Evolutionary conservation across 1,140 invertebrate species (phyloP).

Genomic region (Pseudomyrmex sp.): DNA sequence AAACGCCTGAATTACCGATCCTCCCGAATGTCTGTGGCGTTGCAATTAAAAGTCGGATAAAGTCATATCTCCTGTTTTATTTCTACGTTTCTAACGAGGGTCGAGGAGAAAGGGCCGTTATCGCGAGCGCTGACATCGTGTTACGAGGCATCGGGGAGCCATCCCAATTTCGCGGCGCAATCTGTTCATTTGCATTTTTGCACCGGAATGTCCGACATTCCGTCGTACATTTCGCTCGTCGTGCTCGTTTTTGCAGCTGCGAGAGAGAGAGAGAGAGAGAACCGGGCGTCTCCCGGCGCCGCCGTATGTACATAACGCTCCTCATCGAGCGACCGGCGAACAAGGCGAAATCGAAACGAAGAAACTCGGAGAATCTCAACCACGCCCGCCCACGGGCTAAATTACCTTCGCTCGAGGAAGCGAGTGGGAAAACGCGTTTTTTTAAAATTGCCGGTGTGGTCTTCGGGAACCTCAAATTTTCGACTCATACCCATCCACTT

Average conservation of each 20-base stretch:
- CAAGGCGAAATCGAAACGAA: constrained; percentile 43
- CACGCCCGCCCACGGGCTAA: background rate
- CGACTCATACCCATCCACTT: background rate
- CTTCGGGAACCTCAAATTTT: background rate
- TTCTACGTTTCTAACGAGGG: constrained; percentile 38
- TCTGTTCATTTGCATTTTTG: constrained; percentile 54
- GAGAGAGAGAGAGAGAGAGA: background rate
- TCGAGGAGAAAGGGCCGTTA: constrained; percentile 43
- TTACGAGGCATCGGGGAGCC: constrained; percentile 52
- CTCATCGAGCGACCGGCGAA: background rate
- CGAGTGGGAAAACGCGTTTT: background rate
- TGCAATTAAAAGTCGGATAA: constrained; percentile 46
- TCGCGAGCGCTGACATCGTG: constrained; percentile 34
- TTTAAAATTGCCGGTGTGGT: background rate
- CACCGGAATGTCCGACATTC: constrained; percentile 49
- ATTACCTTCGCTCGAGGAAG: constrained; percentile 13
- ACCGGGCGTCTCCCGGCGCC: background rate
- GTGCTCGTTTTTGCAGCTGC: constrained; percentile 21
- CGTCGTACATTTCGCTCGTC: constrained; percentile 36
- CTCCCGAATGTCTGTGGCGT: background rate
- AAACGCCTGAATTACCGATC: constrained; percentile 40
- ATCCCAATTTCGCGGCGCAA: constrained; percentile 55
- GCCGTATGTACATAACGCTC: constrained; percentile 3
- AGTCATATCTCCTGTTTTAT: constrained; percentile 52
- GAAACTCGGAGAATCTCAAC: constrained; percentile 17